Percentiles rank a stretch among this genome's conserved stretches.
These are phyloP conservation scores for Rhopalosiphum nymphaeae DNA, from an alignment of 2,888 invertebrate genomes.

Conservation along the genomic window DNA sequence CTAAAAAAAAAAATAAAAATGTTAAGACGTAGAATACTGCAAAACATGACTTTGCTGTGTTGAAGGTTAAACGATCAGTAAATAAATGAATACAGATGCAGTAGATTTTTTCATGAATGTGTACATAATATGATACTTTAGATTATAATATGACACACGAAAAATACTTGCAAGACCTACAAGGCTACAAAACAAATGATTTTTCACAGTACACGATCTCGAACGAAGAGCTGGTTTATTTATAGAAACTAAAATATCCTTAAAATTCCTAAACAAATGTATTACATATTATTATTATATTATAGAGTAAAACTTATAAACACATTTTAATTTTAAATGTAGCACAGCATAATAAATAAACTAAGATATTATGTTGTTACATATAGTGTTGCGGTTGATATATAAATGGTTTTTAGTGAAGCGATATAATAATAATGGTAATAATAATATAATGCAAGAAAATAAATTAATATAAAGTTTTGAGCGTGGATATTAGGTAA, in stretches of 20 bases:
- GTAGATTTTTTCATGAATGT: background rate
- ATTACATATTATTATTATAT: background rate
- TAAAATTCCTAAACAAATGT: background rate
- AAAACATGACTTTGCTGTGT: background rate
- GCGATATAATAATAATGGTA: background rate
- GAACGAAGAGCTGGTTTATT: background rate
- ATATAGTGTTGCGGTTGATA: background rate
- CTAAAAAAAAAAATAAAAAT: background rate
- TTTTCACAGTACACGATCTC: background rate
- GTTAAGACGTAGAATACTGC: background rate
- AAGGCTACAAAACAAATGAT: background rate
- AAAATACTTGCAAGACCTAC: background rate
- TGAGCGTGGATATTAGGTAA: background rate
- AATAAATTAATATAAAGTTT: background rate
- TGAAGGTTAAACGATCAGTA: background rate
- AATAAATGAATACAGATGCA: background rate
- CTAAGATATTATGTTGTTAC: background rate
- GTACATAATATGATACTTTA: background rate
- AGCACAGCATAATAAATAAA: background rate
- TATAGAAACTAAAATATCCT: background rate
- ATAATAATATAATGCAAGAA: background rate
- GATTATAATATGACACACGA: background rate
- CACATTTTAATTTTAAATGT: background rate
- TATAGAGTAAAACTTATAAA: background rate
- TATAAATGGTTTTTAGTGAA: background rate